Evolutionary conservation across 2,888 invertebrate species (phyloP).

Genomic region (Ethmia dodecea): DNA sequence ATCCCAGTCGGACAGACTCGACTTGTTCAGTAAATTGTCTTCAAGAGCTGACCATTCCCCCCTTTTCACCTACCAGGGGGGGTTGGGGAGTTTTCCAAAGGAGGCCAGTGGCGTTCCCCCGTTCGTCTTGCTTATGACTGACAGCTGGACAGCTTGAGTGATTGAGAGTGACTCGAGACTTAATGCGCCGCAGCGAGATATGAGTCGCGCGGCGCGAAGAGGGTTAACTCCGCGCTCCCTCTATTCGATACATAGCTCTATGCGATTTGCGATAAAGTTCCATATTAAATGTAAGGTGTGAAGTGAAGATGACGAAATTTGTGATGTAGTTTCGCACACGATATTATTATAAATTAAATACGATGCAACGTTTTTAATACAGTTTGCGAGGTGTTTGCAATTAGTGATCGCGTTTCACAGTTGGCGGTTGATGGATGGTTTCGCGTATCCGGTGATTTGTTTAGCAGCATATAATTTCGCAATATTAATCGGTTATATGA

Average conservation of each 20-base stretch:
- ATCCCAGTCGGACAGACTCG: conserved; percentile 56
- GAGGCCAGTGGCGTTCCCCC: conserved; percentile 65
- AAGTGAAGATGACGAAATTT: background rate
- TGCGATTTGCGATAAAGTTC: conserved; percentile 14
- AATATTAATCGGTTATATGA: conserved; percentile 1
- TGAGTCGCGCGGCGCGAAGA: conserved; percentile 27
- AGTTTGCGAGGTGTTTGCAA: conserved; percentile 52
- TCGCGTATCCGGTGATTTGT: conserved; percentile 8
- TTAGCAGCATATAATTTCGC: conserved; percentile 1
- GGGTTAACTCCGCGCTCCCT: conserved; percentile 30
- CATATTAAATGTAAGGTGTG: conserved; percentile 7
- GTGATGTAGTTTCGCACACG: conserved; percentile 34
- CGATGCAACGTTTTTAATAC: conserved; percentile 60
- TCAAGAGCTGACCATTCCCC: conserved; percentile 71
- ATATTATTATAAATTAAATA: conserved; percentile 69
- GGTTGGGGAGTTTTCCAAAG: conserved; percentile 41
- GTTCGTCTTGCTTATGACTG: conserved; percentile 77
- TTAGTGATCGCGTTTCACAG: conserved; percentile 43
- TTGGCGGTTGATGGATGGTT: conserved; percentile 45
- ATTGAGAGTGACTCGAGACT: conserved; percentile 76
- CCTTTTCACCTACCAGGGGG: conserved; percentile 43
- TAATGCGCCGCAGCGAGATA: conserved; percentile 69
- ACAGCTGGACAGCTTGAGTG: conserved; percentile 75
- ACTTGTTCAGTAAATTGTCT: conserved; percentile 74
- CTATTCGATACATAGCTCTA: conserved; percentile 38